Base-by-base conservation (phyloP, 2,113 vertebrate species). In the Tachuris rubrigastra region DNA sequence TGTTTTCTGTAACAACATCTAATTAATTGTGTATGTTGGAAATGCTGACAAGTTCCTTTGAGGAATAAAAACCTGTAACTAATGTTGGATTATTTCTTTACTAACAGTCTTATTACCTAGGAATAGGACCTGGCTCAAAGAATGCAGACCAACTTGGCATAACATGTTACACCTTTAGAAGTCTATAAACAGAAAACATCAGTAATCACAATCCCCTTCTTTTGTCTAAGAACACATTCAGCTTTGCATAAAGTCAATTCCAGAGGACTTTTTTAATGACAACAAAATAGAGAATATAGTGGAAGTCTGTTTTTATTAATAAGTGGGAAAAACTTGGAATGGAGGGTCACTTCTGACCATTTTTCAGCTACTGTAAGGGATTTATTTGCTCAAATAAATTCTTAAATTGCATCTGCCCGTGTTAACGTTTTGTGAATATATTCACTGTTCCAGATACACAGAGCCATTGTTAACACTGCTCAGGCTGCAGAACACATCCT, bases 391-490 rank as follows among this genome's bases (percentile, higher is more conserved):
- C 75, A 86, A 95, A 79, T 93, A 94, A 81, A 88, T 95, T 80
- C 75, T 92, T 83, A 90, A 97, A 89, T 77, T 89, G 58, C 55
- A 69, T 94, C 90, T 96, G 92, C 52, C 81, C 75, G 12, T 62
- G 18, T 94, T 95, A 80, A 44, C 5, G 3, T 95, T 97, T 91
- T 93, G 72, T 94, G 90, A 97, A 88, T 97, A 41, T 94, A 90
- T 96, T 97, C 90, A 89, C 84, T 96, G 92, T 96, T 83, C 71
- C 93, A 92, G 90, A 96, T 87, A 91, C 53, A 95, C 35, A 94
- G 83, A 90, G 46, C 39, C 79, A 66, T 84, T 95, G 75, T 96
- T 96, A 79, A 46, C 68, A 21, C 25, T 21, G 7, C 18, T 87
- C 55, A 68, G 73, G 67, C 92, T 68, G 68, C 50, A 80, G 80